A percentile compares a stretch with the other conserved stretches of the same genome.
These are phyloP conservation scores for Thalassaphorura encarpata DNA, from an alignment of 1,140 invertebrate genomes.

Conservation along the genomic window DNA sequence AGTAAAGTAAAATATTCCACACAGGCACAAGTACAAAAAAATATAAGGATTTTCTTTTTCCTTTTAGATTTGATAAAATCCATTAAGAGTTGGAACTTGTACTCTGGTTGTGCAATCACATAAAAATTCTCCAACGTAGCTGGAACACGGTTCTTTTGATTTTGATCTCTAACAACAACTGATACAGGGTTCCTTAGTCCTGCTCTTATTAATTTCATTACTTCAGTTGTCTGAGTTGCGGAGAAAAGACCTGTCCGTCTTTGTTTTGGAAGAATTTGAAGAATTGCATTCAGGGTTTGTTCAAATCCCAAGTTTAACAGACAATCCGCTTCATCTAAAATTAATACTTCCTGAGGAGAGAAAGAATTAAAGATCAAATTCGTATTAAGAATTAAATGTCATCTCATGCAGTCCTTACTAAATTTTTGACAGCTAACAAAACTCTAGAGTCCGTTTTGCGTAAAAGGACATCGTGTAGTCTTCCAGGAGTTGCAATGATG, in stretches of 20 bases:
- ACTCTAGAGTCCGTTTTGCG: constrained; percentile 45
- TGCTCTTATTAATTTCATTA: constrained; percentile 81
- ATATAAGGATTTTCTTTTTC: constrained; percentile 75
- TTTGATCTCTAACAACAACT: constrained; percentile 80
- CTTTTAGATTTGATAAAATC: constrained; percentile 57
- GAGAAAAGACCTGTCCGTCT: constrained; percentile 94
- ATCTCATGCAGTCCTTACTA: no score
- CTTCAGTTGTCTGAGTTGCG: constrained; percentile 94
- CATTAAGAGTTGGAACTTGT: constrained; percentile 64
- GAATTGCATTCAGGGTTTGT: constrained; percentile 74
- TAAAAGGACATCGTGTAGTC: constrained; percentile 78
- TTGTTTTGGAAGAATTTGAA: constrained; percentile 83
- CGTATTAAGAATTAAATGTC: no score
- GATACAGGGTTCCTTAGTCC: constrained; percentile 89
- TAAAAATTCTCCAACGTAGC: constrained; percentile 73
- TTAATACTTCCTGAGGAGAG: constrained; percentile 85
- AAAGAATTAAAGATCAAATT: no score
- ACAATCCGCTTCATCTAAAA: constrained; percentile 95
- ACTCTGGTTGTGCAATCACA: constrained; percentile 59
- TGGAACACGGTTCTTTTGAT: constrained; percentile 50
- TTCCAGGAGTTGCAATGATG: constrained; percentile 81
- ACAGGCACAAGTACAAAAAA: constrained; percentile 90
- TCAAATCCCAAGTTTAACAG: constrained; percentile 88
- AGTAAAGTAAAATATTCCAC: constrained; percentile 97
- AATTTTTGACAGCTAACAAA: constrained; percentile 53